phyloP scores from a whole-genome alignment of 1,140 invertebrate species.

The Amyelois transitella region DNA sequence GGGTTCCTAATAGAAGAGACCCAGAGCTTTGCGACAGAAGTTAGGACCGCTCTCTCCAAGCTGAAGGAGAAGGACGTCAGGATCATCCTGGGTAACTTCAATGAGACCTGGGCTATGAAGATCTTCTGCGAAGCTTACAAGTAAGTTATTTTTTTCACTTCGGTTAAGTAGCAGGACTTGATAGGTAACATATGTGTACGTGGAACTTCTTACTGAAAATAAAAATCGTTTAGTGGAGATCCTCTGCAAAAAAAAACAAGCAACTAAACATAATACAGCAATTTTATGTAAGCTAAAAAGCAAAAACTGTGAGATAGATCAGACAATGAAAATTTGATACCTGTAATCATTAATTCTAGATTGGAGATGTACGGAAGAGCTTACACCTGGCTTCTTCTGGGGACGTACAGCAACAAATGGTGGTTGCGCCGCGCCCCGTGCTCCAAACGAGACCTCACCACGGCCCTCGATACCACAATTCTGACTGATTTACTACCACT shows the following conservation, averaged over 20 bases:
- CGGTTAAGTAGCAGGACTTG: no score
- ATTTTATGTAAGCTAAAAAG: no score
- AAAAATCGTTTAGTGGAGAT: no score
- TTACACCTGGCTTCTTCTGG: constrained; percentile 98
- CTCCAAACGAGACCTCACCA: constrained; percentile 82
- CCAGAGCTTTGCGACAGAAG: constrained; percentile 95
- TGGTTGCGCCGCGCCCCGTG: constrained; percentile 84
- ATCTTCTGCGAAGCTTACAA: constrained; percentile 96
- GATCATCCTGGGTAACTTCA: constrained; percentile 97
- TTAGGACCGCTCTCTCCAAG: constrained; percentile 86
- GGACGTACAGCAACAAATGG: constrained; percentile 86
- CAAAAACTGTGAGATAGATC: no score
- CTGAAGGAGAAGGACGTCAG: constrained; percentile 94
- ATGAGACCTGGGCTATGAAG: constrained; percentile 93
- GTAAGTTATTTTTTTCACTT: constrained; percentile 55
- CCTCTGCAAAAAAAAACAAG: no score
- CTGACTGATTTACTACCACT: constrained; percentile 80
- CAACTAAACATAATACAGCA: no score
- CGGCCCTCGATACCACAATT: constrained; percentile 92
- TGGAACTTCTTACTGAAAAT: no score
- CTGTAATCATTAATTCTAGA: constrained; percentile 46
- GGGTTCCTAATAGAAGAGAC: constrained; percentile 91
- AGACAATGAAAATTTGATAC: not conserved
- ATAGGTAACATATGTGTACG: no score
- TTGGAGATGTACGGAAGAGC: constrained; percentile 91